phyloP scores from a whole-genome alignment of 2,113 vertebrate genomes.

The Callaeas wilsoni region DNA sequence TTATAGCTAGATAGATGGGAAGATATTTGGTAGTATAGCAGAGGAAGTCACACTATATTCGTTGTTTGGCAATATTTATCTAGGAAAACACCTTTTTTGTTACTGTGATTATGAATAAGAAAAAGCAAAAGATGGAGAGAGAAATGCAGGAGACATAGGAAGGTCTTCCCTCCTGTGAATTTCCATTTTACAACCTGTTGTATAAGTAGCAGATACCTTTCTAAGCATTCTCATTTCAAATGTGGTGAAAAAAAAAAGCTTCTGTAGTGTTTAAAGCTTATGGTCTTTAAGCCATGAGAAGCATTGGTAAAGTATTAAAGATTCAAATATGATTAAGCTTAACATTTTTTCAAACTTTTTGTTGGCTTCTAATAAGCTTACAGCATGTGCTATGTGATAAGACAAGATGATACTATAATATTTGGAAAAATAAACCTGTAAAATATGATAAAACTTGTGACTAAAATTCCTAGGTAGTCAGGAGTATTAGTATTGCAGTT shows the following conservation, averaged over 20 bases:
- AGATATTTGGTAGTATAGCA: not conserved
- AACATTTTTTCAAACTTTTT: constrained; percentile 42
- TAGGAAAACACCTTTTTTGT: not conserved
- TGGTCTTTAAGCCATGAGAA: constrained; percentile 43
- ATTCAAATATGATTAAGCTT: constrained; percentile 56
- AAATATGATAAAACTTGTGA: constrained; percentile 4
- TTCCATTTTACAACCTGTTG: constrained; percentile 10
- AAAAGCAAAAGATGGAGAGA: not conserved
- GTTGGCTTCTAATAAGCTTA: constrained; percentile 52
- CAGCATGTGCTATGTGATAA: constrained; percentile 24
- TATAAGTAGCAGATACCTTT: constrained; percentile 11
- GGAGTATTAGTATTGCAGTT: not conserved
- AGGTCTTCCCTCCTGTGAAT: not conserved
- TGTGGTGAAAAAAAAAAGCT: not conserved
- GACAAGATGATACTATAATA: constrained; percentile 6
- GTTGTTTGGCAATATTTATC: not conserved
- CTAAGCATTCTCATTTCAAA: constrained; percentile 26
- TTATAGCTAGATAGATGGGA: not conserved
- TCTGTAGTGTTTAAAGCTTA: constrained; percentile 44
- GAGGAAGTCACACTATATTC: not conserved
- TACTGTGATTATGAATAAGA: not conserved
- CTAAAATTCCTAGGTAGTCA: not conserved
- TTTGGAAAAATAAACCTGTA: constrained; percentile 22
- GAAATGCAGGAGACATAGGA: not conserved
- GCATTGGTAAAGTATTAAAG: constrained; percentile 34